Percentiles rank a stretch among this genome's conserved stretches.
Evolutionary conservation across 2,888 invertebrate genomes (phyloP).

Genomic region (Adela reaumurella): DNA sequence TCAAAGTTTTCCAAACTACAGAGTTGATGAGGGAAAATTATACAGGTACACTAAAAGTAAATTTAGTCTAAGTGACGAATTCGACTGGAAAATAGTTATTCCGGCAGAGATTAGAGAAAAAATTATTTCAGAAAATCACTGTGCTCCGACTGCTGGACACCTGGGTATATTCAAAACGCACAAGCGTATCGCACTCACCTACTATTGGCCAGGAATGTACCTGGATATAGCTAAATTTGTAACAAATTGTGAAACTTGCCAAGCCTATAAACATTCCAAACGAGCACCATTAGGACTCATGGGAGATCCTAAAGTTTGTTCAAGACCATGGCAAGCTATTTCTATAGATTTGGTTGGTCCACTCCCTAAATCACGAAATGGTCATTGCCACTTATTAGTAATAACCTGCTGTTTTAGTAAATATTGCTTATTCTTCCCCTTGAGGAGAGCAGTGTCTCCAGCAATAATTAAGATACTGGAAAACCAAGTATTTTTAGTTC

Average conservation of each 20-base stretch:
- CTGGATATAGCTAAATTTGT: background rate
- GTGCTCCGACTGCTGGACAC: background rate
- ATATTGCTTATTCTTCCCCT: constrained; percentile 12
- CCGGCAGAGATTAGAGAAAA: background rate
- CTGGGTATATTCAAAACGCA: background rate
- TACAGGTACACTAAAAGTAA: background rate
- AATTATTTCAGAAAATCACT: background rate
- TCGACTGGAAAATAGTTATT: background rate
- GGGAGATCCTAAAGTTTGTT: background rate
- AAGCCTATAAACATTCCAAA: background rate
- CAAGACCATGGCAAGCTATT: background rate
- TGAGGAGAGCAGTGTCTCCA: constrained; percentile 6
- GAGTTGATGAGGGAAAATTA: background rate
- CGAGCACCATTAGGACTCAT: background rate
- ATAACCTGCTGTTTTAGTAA: constrained; percentile 14
- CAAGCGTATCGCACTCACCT: background rate
- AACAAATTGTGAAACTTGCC: background rate
- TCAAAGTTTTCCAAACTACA: background rate
- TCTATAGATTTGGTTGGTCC: background rate
- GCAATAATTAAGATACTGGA: constrained; percentile 8
- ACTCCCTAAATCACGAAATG: background rate
- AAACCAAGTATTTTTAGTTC: constrained; percentile 15
- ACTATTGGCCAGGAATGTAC: background rate
- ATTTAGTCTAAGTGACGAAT: background rate
- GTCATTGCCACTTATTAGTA: constrained; percentile 9